Base-by-base conservation (phyloP, 2,888 invertebrate genomes). In the Aphidoletes aphidimyza region DNA sequence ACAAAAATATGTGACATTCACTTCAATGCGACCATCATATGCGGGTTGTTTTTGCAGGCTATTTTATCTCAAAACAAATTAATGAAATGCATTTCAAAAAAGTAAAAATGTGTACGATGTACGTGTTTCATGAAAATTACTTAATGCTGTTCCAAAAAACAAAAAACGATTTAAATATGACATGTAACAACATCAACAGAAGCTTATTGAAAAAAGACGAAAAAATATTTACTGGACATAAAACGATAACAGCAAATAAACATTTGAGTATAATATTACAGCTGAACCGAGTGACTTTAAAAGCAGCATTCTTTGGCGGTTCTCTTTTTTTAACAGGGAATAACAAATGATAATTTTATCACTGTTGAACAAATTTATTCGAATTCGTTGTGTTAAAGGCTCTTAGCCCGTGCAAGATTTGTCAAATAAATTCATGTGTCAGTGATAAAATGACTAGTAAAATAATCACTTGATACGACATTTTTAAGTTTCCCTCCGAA, bases 221-320 rank as follows among this genome's bases (percentile, higher is more conserved):
- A 54, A 22, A 54, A 22, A 54, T 22, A n/a, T 5, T 6, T 22
- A 22, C 54, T 54, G 22, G 22, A 54, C 22, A 54, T 54, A 54
- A 54, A 54, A 54, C 54, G 54, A 54, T 54, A 54, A 54, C 54
- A 54, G 22, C 54, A 22, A n/a, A 54, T 54, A 54, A 54, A 54
- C 54, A 54, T 22, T 54, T 54, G 22, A 22, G 54, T 54, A 54
- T 54, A 6, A 54, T 54, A 22, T 54, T 54, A 54, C 54, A 54
- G 54, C 22, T 54, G 54, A 54, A 54, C 22, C 22, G 54, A 22
- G 22, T 3, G 22, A 22, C 22, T n/a, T 22, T 54, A 54, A 54
- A 22, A 22, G 22, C 54, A 54, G 54, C 54, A 54, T 54, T 54
- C 54, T 54, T 54, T 22, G n/a, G n/a, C 22, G n/a, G 54, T 54